Base-by-base conservation (phyloP, 2,113 vertebrate genomes). In the Chionodraco myersi region DNA sequence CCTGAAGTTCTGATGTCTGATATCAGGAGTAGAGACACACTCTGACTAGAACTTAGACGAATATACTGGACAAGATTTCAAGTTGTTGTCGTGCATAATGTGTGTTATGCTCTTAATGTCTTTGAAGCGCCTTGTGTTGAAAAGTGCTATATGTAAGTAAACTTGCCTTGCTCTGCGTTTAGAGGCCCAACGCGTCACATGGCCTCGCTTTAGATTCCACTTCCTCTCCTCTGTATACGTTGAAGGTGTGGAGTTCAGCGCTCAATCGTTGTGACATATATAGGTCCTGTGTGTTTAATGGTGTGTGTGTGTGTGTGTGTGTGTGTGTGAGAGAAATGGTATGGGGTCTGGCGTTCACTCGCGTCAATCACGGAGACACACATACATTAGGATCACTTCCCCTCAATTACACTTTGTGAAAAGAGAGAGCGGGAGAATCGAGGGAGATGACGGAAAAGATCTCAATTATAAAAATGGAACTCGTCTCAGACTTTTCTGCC, bases 301-400 rank as follows among this genome's bases (percentile, higher is more conserved):
- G n/a, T n/a, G n/a, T n/a, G n/a, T n/a, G 69, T 72, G 78, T 84
- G 85, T 85, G 86, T 68, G 78, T 86, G 77, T 71, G 76, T 58
- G 68, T 61, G 72, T 6, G 18, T 23, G 36, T 61, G 78, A 72
- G 47, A 54, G 80, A 73, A 47, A 63, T 21, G 34, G 75, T 80
- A 71, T 78, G 44, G 59, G 67, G 36, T 11, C 26, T 54, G 51
- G 63, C 18, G 41, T 10, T 2, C 65, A 16, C 72, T 72, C 62
- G 72, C 85, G 91, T 93, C 91, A 92, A 67, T 94, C 90, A 86
- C 6, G 7, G 62, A 84, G 80, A 91, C 83, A 75, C 71, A 51
- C 61, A 62, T 53, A 70, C 70, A 88, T 91, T 88, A 84, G 67
- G 16, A 84, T 91, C 72, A 68, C 77, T 92, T 91, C 87, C 86